phyloP scores from a whole-genome alignment of 2,797 vertebrate species.

The Anas georgica region DNA sequence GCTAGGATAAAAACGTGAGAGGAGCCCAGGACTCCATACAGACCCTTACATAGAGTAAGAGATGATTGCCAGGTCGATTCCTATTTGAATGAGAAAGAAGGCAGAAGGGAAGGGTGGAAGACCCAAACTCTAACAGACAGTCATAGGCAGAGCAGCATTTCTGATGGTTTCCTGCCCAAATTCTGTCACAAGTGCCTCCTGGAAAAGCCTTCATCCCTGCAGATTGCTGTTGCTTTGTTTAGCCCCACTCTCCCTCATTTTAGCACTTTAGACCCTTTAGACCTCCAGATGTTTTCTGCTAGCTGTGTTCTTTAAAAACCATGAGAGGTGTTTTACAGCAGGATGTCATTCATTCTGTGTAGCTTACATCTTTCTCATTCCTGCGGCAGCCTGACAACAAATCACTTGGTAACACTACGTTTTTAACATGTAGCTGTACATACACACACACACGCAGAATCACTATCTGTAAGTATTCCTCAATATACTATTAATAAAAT shows the following conservation, averaged over 20 bases:
- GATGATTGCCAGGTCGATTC: not conserved
- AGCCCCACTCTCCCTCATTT: not conserved
- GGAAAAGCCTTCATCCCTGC: not conserved
- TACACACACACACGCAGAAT: not conserved
- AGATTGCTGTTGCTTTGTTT: not conserved
- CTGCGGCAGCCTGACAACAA: not conserved
- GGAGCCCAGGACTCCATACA: fast-evolving
- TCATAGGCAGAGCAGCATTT: not conserved
- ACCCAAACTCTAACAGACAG: not conserved
- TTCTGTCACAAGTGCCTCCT: not conserved
- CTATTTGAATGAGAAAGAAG: not conserved
- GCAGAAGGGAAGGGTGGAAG: not conserved
- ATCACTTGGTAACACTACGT: not conserved
- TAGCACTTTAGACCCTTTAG: not conserved
- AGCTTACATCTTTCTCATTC: not conserved
- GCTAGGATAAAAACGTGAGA: not conserved
- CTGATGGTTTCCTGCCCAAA: not conserved
- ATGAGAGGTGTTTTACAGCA: not conserved
- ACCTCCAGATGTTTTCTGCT: not conserved
- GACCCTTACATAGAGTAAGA: not conserved
- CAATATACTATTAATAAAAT: not conserved
- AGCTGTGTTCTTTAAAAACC: constrained; percentile 4
- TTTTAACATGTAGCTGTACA: not conserved
- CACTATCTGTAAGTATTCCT: not conserved
- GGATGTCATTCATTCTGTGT: not conserved